These are phyloP conservation scores for Paramormyrops hopkinsi DNA, from an alignment of 2,797 vertebrate species.

Conservation along the genomic window DNA sequence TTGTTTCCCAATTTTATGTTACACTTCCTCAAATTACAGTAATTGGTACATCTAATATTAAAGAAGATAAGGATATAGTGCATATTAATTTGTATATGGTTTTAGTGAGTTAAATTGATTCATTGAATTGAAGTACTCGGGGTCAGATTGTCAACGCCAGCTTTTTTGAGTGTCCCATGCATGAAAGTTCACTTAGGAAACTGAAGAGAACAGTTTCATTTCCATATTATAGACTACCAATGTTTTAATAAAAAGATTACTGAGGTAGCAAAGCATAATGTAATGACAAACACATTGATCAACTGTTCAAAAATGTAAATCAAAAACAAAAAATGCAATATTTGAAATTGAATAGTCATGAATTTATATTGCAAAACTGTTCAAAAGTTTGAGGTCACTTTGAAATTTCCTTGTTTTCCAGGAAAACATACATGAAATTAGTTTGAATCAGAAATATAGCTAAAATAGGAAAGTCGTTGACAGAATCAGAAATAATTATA, in stretches of 20 bases:
- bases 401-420: too few species aligned
- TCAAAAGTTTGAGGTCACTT: too few species aligned
- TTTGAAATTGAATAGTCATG: not conserved
- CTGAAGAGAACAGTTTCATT: not conserved
- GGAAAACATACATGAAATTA: too few species aligned
- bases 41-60: not conserved
- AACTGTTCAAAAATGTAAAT: not conserved
- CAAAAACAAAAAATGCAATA: not conserved
- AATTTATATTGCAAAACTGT: not conserved
- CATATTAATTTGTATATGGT: not conserved
- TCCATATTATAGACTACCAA: not conserved
- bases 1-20: not conserved
- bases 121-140: not conserved
- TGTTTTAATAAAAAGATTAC: not conserved
- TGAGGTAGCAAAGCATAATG: not conserved
- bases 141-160: constrained; percentile 24
- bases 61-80: not conserved
- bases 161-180: constrained; percentile 24
- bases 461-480: too few species aligned
- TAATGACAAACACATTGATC: not conserved
- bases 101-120: not conserved
- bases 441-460: too few species aligned
- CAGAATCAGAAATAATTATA: too few species aligned
- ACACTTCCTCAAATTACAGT: not conserved
- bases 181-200: constrained; percentile 41